Conservation (phyloP, 2,888 invertebrate genomes). For the Leucophora obtusa region DNA sequence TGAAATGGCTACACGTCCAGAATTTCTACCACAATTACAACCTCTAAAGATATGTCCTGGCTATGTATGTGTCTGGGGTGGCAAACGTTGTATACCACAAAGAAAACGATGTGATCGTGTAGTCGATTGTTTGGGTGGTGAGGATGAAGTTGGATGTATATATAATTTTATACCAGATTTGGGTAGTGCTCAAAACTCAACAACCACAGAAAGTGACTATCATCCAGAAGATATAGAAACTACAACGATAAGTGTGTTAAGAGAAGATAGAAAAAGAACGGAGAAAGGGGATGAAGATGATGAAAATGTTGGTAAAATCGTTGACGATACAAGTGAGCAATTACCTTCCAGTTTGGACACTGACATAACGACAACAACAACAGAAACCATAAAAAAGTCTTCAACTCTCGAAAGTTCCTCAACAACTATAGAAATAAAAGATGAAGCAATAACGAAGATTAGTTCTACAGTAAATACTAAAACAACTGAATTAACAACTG, state of each 20-base stretch:
- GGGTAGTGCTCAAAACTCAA: conserved; percentile 66
- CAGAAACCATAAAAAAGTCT: conserved; percentile 4
- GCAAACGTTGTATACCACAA: conserved; percentile 84
- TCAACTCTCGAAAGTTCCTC: conserved; percentile 3
- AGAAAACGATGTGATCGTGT: conserved; percentile 85
- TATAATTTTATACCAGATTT: conserved; percentile 76
- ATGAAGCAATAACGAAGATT: conserved; percentile 59
- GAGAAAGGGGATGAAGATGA: neutral
- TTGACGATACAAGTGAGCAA: conserved; percentile 19
- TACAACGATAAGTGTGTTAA: conserved; percentile 10
- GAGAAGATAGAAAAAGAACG: no score
- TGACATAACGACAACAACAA: conserved; percentile 8
- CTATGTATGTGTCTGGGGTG: conserved; percentile 83
- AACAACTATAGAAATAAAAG: neutral
- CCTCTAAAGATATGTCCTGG: conserved; percentile 86
- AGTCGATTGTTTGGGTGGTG: conserved; percentile 88
- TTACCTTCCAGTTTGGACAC: conserved; percentile 7
- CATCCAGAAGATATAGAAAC: conserved; percentile 63
- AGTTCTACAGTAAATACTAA: conserved; percentile 3
- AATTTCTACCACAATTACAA: conserved; percentile 78
- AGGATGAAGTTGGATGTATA: conserved; percentile 87
- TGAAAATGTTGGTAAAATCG: conserved; percentile 3
- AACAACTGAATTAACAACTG: conserved; percentile 26
- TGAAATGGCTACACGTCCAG: conserved; percentile 73
- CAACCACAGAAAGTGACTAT: conserved; percentile 72